These are phyloP conservation scores for Proales similis DNA, from an alignment of 1,140 invertebrate genomes.

Conservation along the genomic window DNA sequence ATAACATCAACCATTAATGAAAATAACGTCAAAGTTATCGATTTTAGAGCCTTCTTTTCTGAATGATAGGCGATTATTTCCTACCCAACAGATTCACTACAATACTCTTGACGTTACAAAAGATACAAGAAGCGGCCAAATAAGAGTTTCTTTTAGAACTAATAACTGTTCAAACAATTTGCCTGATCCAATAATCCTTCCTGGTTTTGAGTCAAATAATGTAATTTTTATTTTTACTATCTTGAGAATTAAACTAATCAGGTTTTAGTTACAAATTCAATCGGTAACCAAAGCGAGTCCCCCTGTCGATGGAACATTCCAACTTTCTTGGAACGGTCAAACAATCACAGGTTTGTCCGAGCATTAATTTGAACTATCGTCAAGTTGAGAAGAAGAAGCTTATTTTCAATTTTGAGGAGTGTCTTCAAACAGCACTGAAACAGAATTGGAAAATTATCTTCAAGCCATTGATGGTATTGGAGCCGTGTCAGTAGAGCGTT, in stretches of 20 bases:
- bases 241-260: neutral
- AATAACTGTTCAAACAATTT: slow-evolving; percentile 25
- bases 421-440: slow-evolving; percentile 8
- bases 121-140: neutral
- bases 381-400: neutral
- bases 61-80: slow-evolving; percentile 1
- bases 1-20: too few relatives aligned
- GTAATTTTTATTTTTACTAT: neutral
- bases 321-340: slow-evolving; percentile 16
- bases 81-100: slow-evolving; percentile 5
- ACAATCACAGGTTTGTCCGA: neutral
- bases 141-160: slow-evolving; percentile 11
- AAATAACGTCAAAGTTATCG: too few relatives aligned
- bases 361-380: neutral
- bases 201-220: too few relatives aligned
- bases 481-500: slow-evolving; percentile 4
- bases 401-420: neutral
- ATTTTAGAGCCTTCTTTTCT: neutral
- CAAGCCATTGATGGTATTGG: slow-evolving; percentile 10
- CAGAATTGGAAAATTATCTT: neutral
- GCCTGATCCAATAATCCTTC: neutral
- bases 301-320: slow-evolving; percentile 12
- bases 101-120: slow-evolving; percentile 11
- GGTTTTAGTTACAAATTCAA: neutral
- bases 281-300: slow-evolving; percentile 5